phyloP scores from a whole-genome alignment of 92 coral and sea anemone species.

The Zoanthus sansibaricus region DNA sequence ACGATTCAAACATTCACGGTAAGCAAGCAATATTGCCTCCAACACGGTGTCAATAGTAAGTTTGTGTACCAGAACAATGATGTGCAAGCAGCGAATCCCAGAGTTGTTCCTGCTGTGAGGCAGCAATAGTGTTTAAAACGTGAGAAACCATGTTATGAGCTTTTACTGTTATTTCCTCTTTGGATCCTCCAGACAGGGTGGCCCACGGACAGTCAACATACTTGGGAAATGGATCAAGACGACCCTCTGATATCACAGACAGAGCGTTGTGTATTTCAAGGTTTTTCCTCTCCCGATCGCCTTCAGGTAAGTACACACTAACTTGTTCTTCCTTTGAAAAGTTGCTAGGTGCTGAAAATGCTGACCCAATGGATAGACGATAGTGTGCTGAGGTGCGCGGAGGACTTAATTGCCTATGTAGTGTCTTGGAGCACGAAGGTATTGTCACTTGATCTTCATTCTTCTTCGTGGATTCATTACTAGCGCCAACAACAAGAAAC shows the following conservation, averaged over 20 bases:
- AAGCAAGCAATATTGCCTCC: constrained; percentile 57
- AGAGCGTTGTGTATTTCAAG: constrained; percentile 51
- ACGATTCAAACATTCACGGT: constrained; percentile 39
- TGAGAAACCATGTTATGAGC: constrained; percentile 50
- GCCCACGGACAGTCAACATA: constrained; percentile 43
- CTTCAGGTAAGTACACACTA: no score
- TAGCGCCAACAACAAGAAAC: no score
- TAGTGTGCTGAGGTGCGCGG: no score
- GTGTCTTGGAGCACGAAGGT: no score
- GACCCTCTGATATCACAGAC: constrained; percentile 49
- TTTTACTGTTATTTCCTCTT: constrained; percentile 38
- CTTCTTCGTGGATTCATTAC: no score
- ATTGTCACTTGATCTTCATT: no score
- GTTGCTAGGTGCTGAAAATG: no score
- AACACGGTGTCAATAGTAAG: constrained; percentile 47
- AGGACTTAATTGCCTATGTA: no score
- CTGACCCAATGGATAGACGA: no score
- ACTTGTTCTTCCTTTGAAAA: no score
- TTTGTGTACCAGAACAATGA: background rate
- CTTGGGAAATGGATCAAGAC: constrained; percentile 44
- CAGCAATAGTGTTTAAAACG: background rate
- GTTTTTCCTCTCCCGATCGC: background rate
- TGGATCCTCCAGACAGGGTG: constrained; percentile 44
- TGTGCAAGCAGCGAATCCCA: background rate
- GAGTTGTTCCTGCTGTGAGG: no score